A percentile compares a stretch with the other conserved stretches of the same genome.
phyloP scores from a whole-genome alignment of 1,140 invertebrate species.

The Centruroides sculpturatus region DNA sequence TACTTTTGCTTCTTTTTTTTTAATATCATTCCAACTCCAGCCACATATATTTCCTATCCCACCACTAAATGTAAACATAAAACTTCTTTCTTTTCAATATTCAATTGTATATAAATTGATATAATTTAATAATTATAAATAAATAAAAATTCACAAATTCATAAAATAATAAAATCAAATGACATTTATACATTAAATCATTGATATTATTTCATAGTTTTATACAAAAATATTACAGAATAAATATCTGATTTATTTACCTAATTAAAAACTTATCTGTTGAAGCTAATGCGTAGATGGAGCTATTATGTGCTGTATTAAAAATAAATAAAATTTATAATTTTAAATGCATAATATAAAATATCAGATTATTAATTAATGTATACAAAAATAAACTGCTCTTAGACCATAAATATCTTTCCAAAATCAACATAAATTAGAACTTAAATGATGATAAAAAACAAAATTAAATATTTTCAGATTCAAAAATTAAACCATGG shows the following conservation, averaged over 20 bases:
- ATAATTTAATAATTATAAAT: conserved; percentile 1
- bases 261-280: conserved; percentile 52
- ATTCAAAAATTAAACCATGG: too few species aligned
- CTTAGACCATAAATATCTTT: too few species aligned
- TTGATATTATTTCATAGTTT: too few species aligned
- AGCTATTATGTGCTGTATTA: conserved; percentile 33
- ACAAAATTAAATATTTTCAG: too few species aligned
- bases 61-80: conserved; percentile 29
- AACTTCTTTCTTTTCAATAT: neutral
- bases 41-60: conserved; percentile 58
- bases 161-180: too few species aligned
- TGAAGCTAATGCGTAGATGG: conserved; percentile 53
- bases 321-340: neutral
- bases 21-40: conserved; percentile 54
- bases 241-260: conserved; percentile 14
- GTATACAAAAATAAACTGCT: too few species aligned
- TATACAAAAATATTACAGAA: too few species aligned
- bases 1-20: conserved; percentile 36
- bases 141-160: neutral
- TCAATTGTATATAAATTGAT: neutral
- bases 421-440: too few species aligned
- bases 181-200: too few species aligned
- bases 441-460: too few species aligned
- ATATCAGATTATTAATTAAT: too few species aligned
- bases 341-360: too few species aligned